These are phyloP conservation scores for Spatula versicolor DNA, from an alignment of 2,797 vertebrate genomes.

Conservation along the genomic window DNA sequence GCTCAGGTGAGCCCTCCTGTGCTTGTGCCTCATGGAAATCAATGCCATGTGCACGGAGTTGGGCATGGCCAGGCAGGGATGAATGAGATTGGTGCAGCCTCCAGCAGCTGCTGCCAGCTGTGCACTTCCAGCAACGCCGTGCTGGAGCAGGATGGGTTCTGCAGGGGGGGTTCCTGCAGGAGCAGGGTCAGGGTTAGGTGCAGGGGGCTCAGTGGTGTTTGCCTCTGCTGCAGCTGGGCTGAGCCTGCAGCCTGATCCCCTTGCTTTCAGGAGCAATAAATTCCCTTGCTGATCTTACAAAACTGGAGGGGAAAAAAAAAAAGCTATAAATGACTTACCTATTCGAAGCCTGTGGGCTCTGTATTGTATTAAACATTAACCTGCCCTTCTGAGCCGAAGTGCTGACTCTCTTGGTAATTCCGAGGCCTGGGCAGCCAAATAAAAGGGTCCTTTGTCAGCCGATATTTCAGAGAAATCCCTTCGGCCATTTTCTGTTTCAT, in stretches of 20 bases:
- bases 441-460: conserved; percentile 58
- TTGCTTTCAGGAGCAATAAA: not conserved
- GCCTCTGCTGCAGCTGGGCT: not conserved
- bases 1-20: rapidly evolving
- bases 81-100: not conserved
- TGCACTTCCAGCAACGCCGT: rapidly evolving
- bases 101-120: not conserved
- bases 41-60: rapidly evolving
- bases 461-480: conserved; percentile 15
- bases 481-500: conserved; percentile 42
- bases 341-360: conserved; percentile 11
- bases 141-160: not conserved
- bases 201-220: not conserved
- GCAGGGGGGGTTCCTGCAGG: not conserved
- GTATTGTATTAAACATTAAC: conserved; percentile 64
- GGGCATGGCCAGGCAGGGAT: rapidly evolving
- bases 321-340: conserved; percentile 36
- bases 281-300: not conserved
- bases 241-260: not conserved
- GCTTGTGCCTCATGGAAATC: rapidly evolving
- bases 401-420: conserved; percentile 22
- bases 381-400: conserved; percentile 6
- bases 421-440: not conserved
- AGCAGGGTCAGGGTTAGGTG: not conserved
- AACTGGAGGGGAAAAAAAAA: not conserved